Evolutionary conservation across 2,113 vertebrate species (phyloP).

Genomic region (Oryzias curvinotus): DNA sequence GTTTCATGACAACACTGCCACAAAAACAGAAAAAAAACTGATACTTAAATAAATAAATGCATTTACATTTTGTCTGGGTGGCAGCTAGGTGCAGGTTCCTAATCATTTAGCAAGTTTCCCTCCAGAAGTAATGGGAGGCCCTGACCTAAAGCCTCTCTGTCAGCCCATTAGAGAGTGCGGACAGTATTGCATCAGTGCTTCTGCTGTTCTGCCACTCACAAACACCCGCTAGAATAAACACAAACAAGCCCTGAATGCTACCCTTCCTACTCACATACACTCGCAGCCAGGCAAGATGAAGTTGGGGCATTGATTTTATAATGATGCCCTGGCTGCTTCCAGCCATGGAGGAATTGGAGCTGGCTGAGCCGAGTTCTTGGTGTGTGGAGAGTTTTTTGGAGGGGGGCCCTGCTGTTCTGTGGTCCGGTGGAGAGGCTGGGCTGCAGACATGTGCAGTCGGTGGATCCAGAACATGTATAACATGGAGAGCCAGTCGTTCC

Average conservation of each 20-base stretch:
- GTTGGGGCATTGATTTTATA: slow-evolving; percentile 76
- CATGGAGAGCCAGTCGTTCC: slow-evolving; percentile 66
- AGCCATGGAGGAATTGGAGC: slow-evolving; percentile 69
- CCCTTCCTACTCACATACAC: slow-evolving; percentile 37
- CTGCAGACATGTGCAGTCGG: slow-evolving; percentile 56
- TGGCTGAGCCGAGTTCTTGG: slow-evolving; percentile 62
- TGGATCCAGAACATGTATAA: slow-evolving; percentile 72
- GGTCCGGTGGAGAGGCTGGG: slow-evolving; percentile 54
- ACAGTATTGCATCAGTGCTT: slow-evolving; percentile 56
- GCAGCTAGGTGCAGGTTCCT: slow-evolving; percentile 47
- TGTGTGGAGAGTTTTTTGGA: slow-evolving; percentile 68
- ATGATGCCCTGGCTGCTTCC: slow-evolving; percentile 72
- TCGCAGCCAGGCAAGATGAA: slow-evolving; percentile 51
- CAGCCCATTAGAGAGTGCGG: slow-evolving; percentile 68
- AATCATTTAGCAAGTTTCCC: slow-evolving; percentile 68
- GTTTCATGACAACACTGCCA: slow-evolving; percentile 65
- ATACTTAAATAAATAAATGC: slow-evolving; percentile 73
- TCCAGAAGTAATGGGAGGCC: slow-evolving; percentile 72
- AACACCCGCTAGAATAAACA: slow-evolving; percentile 66
- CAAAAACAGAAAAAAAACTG: slow-evolving; percentile 66
- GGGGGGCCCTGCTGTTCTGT: slow-evolving; percentile 44
- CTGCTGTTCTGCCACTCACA: slow-evolving; percentile 67
- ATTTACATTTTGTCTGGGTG: slow-evolving; percentile 73
- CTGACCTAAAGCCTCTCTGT: slow-evolving; percentile 71
- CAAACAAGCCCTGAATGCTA: slow-evolving; percentile 68